Evolutionary conservation across 2,888 invertebrate species (phyloP), one percentile per base, ranked within the genome.

Genomic region (Acronicta aceris): DNA sequence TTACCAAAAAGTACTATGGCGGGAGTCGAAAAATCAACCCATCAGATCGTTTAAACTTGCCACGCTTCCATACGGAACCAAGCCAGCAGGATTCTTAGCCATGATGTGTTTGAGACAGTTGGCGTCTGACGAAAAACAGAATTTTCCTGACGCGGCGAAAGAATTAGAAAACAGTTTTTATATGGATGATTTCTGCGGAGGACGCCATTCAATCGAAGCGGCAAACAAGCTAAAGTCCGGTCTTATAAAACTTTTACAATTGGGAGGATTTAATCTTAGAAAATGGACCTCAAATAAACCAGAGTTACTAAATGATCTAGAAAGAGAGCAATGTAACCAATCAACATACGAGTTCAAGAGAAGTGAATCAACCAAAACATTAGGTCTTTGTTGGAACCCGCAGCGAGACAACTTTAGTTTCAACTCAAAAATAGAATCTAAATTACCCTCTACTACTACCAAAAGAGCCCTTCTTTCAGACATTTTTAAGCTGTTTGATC

Each of bases 371-470:
- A 51, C 51, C 15, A 61, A 56, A 33, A 47, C 60, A 13, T 41
- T 56, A 10, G 51, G 51, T n/a, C 33, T 61, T 0, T 4, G 55
- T n/a, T 61, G 55, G 60, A 50, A 55, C 13, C 54, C 59, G 2
- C 27, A 38, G 27, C 17, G 38, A 9, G 55, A 61, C 27, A 33
- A 9, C 0, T 55, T 55, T 40, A 51, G 16, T 1, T 60, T 60
- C n/a, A 7, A 41, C 6, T 25, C 33, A 1, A 56, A 56, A 21
- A 42, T 56, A 17, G 42, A 49, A 12, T 1, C 42, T 1, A 10
- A 9, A n/a, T n/a, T n/a, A n/a, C n/a, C n/a, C n/a, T n/a, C n/a
- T n/a, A n/a, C n/a, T n/a, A n/a, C 16, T 21, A 30, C 41, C 1
- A 55, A 46, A 46, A 42, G 54, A 21, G 5, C 40, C 2, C 13